Evolutionary conservation across 2,888 invertebrate species (phyloP).

Genomic region (Chelonus formosanus): DNA sequence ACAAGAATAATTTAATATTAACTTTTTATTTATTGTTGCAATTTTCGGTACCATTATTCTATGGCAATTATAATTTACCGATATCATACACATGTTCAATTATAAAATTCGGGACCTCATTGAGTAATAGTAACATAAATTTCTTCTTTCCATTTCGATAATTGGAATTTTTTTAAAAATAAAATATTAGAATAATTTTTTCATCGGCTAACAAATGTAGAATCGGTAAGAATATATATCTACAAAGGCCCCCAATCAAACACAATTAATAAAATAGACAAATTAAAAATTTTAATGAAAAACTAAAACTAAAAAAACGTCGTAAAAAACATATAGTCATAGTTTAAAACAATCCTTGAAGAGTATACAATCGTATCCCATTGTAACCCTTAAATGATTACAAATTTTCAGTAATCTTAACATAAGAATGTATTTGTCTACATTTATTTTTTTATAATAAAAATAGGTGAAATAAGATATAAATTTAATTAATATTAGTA

Average conservation of each 20-base stretch:
- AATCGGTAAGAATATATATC: conserved; percentile 49
- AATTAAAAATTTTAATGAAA: not conserved
- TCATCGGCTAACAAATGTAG: conserved; percentile 13
- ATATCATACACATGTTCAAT: not conserved
- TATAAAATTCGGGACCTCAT: not conserved
- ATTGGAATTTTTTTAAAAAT: conserved; percentile 17
- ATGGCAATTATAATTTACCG: not conserved
- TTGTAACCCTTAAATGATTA: conserved; percentile 9
- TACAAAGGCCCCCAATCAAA: conserved; percentile 52
- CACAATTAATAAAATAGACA: not conserved
- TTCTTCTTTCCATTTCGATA: conserved; percentile 19
- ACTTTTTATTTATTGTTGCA: not conserved
- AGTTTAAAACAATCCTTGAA: conserved; percentile 8
- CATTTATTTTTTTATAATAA: conserved; percentile 1
- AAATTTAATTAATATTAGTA: conserved; percentile 18
- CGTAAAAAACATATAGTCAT: conserved; percentile 28
- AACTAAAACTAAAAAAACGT: not conserved
- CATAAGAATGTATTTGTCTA: not conserved
- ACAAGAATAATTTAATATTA: too few species aligned
- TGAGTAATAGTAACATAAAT: not conserved
- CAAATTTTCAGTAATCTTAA: too few species aligned
- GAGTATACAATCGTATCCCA: not conserved
- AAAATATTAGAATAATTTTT: conserved; percentile 16
- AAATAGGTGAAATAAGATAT: not conserved
- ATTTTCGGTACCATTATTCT: not conserved